Base-by-base conservation (phyloP, 2,888 invertebrate species). In the Sycophila texana region DNA sequence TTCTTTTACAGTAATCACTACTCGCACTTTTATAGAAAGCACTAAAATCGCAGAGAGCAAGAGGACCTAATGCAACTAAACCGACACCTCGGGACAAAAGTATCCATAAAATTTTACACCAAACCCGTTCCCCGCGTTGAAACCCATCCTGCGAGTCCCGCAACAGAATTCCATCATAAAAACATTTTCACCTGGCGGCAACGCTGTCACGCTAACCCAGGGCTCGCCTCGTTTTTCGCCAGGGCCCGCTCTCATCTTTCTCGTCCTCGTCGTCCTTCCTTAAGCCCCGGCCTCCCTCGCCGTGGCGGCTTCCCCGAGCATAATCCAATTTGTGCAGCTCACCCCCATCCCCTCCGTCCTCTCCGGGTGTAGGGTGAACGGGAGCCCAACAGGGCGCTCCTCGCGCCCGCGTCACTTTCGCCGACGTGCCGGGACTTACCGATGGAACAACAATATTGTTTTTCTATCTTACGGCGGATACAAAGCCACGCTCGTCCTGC, bases 361-460 rank as follows among this genome's bases (percentile, higher is more conserved):
- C n/a, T 30, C 60, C 61, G 39, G 26, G 47, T 26, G 26, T 22
- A 13, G 22, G 18, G 60, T 26, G 18, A 63, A 16, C 65, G 30
- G 82, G 70, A 73, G 77, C 76, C 79, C 74, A 83, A 84, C 82
- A 83, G 83, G 63, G 61, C 84, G 39, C 39, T 39, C 4, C 39
- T 39, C 39, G 39, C 39, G 39, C 85, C 83, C 86, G 87, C 87
- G 86, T 88, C 86, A 86, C 87, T 87, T 87, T 86, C 86, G 83
- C 84, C 85, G 84, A 89, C 89, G 89, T 89, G 89, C 85, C 83
- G 81, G 83, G 89, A 89, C 87, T 89, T 77, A 83, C 77, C 86
- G 87, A 89, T 89, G 87, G 86, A 89, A 88, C 85, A 86, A 87
- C 88, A 88, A 89, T 88, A 88, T 88, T 88, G 87, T 87, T 88